Percentiles rank a stretch among this genome's conserved stretches.
Conservation (phyloP, 2,797 vertebrate genomes). For the Triplophysa yarkandensis region DNA sequence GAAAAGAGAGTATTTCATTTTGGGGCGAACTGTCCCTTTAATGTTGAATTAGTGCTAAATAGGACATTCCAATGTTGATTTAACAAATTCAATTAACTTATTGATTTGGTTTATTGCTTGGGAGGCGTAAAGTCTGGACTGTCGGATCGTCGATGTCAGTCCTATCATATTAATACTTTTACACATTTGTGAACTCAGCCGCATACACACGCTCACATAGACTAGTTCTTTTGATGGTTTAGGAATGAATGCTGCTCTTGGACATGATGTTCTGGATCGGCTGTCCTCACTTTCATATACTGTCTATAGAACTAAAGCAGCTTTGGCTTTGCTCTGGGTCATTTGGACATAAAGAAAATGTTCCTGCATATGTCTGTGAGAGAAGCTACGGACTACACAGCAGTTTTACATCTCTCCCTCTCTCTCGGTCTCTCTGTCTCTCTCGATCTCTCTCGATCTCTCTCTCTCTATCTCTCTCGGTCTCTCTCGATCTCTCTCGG, state of each 20-base stretch:
- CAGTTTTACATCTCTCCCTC: neutral
- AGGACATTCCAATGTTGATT: no score
- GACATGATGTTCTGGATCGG: neutral
- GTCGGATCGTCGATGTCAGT: neutral
- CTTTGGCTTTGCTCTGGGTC: neutral
- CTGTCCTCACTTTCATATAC: neutral
- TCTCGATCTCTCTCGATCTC: neutral
- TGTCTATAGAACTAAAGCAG: neutral
- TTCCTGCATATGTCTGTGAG: conserved; percentile 14
- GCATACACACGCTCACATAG: neutral
- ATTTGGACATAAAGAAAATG: conserved; percentile 7
- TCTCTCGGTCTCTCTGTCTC: neutral
- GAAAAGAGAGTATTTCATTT: no score
- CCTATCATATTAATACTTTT: neutral
- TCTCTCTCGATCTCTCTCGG: no score
- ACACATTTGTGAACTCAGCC: no score
- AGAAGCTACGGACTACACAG: neutral
- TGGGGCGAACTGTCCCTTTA: no score
- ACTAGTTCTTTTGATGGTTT: neutral
- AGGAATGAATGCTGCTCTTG: neutral
- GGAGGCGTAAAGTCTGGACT: neutral
- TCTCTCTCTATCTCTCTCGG: neutral
- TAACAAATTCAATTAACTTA: no score
- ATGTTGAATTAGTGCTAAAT: no score
- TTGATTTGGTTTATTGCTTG: no score